These are phyloP conservation scores for Eremobia ochroleuca DNA, from an alignment of 2,888 invertebrate genomes.

Conservation along the genomic window DNA sequence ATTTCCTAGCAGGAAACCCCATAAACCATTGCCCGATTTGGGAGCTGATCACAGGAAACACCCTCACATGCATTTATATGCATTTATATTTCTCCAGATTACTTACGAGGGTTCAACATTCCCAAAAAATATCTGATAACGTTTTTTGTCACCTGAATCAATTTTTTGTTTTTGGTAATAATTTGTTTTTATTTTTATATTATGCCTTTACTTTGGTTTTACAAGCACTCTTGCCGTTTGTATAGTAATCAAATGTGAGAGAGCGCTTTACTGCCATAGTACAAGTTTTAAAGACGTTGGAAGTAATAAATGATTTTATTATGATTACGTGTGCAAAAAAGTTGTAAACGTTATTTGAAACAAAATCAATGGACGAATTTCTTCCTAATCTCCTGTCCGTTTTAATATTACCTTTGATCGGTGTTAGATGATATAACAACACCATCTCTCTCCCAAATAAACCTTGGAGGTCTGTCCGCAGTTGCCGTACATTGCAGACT, in stretches of 20 bases:
- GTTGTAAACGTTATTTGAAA: background rate
- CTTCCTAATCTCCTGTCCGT: background rate
- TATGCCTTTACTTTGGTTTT: background rate
- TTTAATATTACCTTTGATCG: conserved; percentile 83
- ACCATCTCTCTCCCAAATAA: conserved; percentile 88
- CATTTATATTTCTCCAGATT: background rate
- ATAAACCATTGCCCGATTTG: background rate
- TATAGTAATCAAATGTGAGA: background rate
- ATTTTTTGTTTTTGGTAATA: background rate
- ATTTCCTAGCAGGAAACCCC: background rate
- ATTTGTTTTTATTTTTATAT: background rate
- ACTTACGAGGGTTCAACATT: background rate
- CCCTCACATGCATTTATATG: background rate
- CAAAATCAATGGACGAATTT: background rate
- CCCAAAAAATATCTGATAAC: background rate
- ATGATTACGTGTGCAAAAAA: background rate
- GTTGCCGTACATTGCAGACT: conserved; percentile 86
- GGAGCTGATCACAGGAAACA: background rate
- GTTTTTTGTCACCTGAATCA: background rate
- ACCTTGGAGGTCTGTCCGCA: conserved; percentile 83
- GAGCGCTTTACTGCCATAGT: background rate
- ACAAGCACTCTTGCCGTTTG: background rate
- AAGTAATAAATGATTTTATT: background rate
- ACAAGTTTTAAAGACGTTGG: background rate
- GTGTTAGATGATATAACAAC: conserved; percentile 85